Base-by-base conservation (phyloP, 1,140 invertebrate species). In the Galleria mellonella region DNA sequence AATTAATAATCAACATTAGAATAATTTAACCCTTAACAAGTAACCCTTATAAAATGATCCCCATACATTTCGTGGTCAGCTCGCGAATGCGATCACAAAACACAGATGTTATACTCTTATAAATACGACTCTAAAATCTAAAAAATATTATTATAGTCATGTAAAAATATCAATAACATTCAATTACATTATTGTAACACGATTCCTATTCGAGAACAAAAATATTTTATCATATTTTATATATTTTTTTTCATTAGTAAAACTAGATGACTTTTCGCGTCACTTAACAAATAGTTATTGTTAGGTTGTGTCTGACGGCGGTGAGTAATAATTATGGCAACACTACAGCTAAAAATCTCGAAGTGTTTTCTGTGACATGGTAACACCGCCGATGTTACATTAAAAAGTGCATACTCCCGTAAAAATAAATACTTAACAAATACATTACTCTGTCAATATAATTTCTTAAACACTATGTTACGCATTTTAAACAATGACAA, bases 121-220 rank as follows among this genome's bases (percentile, higher is more conserved):
- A 52, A n/a, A 8, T 60, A 69, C 60, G 49, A 58, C 37, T 55
- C 62, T 79, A 78, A 32, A 52, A 40, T 51, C 69, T 77, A 78
- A 65, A 23, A 23, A 60, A 75, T 37, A 73, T 65, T 75, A 77
- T 70, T 53, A 67, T 70, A 63, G 62, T 66, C 51, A 63, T 77
- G 75, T 81, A 82, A 79, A 79, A 84, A 84, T 79, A 78, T 69
- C 69, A 65, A 72, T 72, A 81, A 83, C 75, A 74, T 83, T 79
- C 69, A 72, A 66, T 78, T 72, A 73, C 62, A 73, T 64, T 75
- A 81, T 68, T 64, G 66, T 72, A 77, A 82, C 63, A 65, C 64
- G 55, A 68, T 56, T 70, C 67, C 64, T 72, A 71, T 73, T 69
- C 62, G 74, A 82, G 72, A 75, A 76, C 67, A 71, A 81, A 77